Base-by-base conservation (phyloP, 1,140 invertebrate genomes). In the Aphelenchoides fujianensis region DNA sequence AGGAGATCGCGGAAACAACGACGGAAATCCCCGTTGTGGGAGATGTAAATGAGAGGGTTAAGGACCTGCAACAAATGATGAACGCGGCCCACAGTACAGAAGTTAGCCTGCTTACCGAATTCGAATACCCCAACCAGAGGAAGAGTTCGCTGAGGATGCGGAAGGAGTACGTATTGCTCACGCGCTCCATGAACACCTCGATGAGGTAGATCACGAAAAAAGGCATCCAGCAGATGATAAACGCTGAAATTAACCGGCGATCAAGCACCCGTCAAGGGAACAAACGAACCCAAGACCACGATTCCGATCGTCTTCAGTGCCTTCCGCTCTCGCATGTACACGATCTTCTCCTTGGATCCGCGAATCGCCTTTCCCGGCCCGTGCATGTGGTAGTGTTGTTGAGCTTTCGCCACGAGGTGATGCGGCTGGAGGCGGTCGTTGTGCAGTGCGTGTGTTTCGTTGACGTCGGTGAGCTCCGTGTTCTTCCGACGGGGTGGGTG, bases 21-120 rank as follows among this genome's bases (percentile, higher is more conserved):
- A 31, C 87, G 75, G 74, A 88, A 88, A 76, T 88, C 87, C 63
- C 84, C 83, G 81, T 87, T 87, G 55, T 87, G 88, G 70, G 86
- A 78, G 1, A 86, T 85, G 74, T 87, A 87, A 64, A 87, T 86
- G 54, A 86, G n/a, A n/a, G n/a, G n/a, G n/a, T n/a, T n/a, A n/a
- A n/a, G n/a, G n/a, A n/a, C n/a, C n/a, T n/a, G n/a, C n/a, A n/a
- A n/a, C n/a, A n/a, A n/a, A n/a, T n/a, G n/a, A n/a, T n/a, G n/a
- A n/a, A n/a, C n/a, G n/a, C n/a, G n/a, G n/a, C n/a, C n/a, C n/a
- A n/a, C n/a, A n/a, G n/a, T n/a, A n/a, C n/a, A n/a, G n/a, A n/a
- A n/a, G n/a, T n/a, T n/a, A n/a, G 87, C 74, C 87, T 87, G 52
- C 48, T 71, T 69, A 82, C 85, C 67, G 81, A 72, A 68, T 88